Evolutionary conservation across 2,888 invertebrate genomes (phyloP).

Genomic region (Elysia crispata): DNA sequence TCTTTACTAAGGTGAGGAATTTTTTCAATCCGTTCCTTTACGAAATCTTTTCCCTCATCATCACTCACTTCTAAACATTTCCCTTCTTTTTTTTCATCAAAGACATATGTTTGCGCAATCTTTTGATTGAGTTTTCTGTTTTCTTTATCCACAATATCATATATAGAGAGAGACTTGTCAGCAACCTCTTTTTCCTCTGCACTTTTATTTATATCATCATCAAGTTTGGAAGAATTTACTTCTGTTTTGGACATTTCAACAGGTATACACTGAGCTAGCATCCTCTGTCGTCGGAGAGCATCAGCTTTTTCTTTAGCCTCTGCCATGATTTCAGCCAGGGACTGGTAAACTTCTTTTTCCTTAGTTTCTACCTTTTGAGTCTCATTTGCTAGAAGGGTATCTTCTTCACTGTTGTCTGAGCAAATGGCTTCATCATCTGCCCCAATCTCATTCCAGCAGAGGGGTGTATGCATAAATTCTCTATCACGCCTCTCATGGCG

Average conservation of each 20-base stretch:
- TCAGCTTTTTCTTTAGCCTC: conserved; percentile 39
- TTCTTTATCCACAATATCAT: conserved; percentile 27
- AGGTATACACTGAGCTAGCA: neutral
- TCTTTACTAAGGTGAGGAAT: too few relatives aligned
- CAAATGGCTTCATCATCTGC: conserved; percentile 54
- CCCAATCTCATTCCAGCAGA: conserved; percentile 59
- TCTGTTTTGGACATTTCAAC: neutral
- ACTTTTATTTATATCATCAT: neutral
- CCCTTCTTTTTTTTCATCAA: neutral
- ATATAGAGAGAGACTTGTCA: conserved; percentile 27
- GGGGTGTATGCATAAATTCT: conserved; percentile 65
- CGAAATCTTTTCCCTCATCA: neutral
- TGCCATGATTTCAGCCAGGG: conserved; percentile 44
- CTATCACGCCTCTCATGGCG: conserved; percentile 62
- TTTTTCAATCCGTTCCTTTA: neutral
- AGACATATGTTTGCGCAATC: conserved; percentile 14
- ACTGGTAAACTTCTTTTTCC: conserved; percentile 35
- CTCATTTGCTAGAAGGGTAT: neutral
- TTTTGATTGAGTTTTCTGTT: conserved; percentile 28
- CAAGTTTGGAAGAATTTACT: neutral
- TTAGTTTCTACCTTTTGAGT: conserved; percentile 13
- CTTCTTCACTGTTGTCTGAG: conserved; percentile 47
- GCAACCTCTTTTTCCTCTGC: neutral
- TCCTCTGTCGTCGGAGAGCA: conserved; percentile 23
- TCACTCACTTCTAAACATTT: neutral